Evolutionary conservation across 2,888 invertebrate species (phyloP).

Genomic region (Pachycephus smyrnensis): DNA sequence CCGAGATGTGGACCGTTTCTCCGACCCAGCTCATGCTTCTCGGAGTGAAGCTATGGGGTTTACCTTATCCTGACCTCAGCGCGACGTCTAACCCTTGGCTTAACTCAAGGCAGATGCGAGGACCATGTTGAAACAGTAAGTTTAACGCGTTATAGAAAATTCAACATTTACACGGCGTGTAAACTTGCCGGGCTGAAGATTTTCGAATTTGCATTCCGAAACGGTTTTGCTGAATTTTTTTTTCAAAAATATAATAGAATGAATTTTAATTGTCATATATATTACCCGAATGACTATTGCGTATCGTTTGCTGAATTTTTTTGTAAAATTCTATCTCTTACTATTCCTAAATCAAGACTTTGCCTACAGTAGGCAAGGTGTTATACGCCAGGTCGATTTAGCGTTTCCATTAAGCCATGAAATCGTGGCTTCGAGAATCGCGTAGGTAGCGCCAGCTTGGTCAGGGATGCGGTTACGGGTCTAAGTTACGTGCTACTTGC

Average conservation of each 20-base stretch:
- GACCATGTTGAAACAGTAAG: slow-evolving; percentile 6
- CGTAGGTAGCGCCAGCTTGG: not conserved
- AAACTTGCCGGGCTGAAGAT: not conserved
- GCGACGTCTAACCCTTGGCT: slow-evolving; percentile 33
- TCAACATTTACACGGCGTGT: not conserved
- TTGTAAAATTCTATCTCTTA: too few relatives aligned
- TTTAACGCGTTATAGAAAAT: not conserved
- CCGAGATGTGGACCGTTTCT: slow-evolving; percentile 34
- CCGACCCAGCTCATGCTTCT: slow-evolving; percentile 26
- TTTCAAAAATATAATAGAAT: too few relatives aligned
- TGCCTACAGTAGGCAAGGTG: not conserved
- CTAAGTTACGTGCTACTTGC: slow-evolving; percentile 40
- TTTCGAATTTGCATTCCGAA: not conserved
- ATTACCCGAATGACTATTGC: not conserved
- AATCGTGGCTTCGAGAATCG: not conserved
- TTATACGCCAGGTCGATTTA: not conserved
- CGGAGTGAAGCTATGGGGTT: slow-evolving; percentile 33
- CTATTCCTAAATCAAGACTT: not conserved
- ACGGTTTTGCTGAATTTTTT: too few relatives aligned
- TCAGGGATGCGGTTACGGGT: slow-evolving; percentile 32
- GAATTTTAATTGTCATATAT: not conserved
- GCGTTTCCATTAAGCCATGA: not conserved
- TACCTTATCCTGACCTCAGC: slow-evolving; percentile 37
- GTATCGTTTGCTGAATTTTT: not conserved
- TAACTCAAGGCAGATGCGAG: slow-evolving; percentile 31